phyloP scores from a whole-genome alignment of 2,888 invertebrate genomes.

The Barypeithes pellucidus region DNA sequence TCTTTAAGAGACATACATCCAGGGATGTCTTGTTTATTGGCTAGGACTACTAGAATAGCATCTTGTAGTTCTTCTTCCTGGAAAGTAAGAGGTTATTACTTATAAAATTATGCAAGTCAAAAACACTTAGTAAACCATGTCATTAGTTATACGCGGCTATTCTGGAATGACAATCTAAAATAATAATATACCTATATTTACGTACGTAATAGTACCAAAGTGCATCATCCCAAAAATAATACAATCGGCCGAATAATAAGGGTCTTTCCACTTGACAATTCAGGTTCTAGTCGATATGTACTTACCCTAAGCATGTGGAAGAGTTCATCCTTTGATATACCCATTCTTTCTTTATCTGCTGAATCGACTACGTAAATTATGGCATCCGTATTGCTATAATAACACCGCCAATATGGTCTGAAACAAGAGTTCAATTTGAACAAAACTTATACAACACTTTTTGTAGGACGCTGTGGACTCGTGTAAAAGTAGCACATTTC shows the following conservation, averaged over 20 bases:
- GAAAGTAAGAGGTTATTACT: not conserved
- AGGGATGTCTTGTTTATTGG: slow-evolving; percentile 99
- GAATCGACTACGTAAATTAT: slow-evolving; percentile 99
- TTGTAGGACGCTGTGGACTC: too few relatives aligned
- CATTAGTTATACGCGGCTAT: too few relatives aligned
- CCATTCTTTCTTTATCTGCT: slow-evolving; percentile 98
- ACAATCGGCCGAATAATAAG: too few relatives aligned
- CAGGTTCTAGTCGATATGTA: slow-evolving; percentile 6
- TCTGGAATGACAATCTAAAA: too few relatives aligned
- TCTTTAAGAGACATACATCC: slow-evolving; percentile 98
- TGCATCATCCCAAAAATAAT: too few relatives aligned
- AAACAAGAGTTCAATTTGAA: slow-evolving; percentile 62
- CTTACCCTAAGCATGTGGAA: slow-evolving; percentile 96
- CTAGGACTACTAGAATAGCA: slow-evolving; percentile 95
- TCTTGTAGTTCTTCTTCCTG: slow-evolving; percentile 98
- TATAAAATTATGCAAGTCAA: too few relatives aligned
- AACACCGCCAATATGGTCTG: slow-evolving; percentile 99
- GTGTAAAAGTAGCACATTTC: not conserved
- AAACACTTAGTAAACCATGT: too few relatives aligned
- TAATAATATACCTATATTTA: too few relatives aligned
- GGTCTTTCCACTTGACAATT: too few relatives aligned
- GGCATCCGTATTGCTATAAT: slow-evolving; percentile 99
- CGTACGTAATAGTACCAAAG: too few relatives aligned
- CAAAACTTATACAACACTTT: not conserved
- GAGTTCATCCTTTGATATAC: slow-evolving; percentile 98